Conservation (phyloP, 2,888 invertebrate species). For the Teleiodes luculella region DNA sequence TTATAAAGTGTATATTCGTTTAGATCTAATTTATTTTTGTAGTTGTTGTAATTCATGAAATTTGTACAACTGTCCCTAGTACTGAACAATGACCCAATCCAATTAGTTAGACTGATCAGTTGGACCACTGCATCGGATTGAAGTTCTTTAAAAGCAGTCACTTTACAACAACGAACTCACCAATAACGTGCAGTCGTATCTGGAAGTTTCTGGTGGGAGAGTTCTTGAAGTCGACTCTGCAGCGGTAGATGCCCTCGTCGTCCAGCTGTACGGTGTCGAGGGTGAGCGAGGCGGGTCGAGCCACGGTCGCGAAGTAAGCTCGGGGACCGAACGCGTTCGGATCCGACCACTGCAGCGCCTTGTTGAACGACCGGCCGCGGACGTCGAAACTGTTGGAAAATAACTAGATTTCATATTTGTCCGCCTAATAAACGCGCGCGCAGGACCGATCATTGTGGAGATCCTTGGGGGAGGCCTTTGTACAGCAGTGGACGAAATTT, state of each 20-base stretch:
- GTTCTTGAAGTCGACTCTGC: constrained; percentile 93
- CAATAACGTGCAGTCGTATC: constrained; percentile 92
- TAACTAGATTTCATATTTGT: too few relatives aligned
- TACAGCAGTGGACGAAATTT: too few relatives aligned
- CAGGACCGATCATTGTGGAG: too few relatives aligned
- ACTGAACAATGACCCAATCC: too few relatives aligned
- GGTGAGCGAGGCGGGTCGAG: constrained; percentile 88
- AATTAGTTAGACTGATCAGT: too few relatives aligned
- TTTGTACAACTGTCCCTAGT: background rate
- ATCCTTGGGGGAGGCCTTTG: too few relatives aligned
- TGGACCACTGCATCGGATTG: too few relatives aligned
- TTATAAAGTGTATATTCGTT: too few relatives aligned
- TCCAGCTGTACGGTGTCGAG: constrained; percentile 90
- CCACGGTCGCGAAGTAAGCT: constrained; percentile 90
- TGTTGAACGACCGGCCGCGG: constrained; percentile 88
- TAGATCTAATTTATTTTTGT: too few relatives aligned
- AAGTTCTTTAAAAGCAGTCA: too few relatives aligned
- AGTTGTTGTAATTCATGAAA: background rate
- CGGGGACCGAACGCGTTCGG: constrained; percentile 90
- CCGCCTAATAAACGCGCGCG: too few relatives aligned
- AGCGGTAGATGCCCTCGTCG: constrained; percentile 92
- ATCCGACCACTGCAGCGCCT: constrained; percentile 91
- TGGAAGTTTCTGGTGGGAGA: constrained; percentile 93
- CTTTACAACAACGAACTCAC: constrained; percentile 79
- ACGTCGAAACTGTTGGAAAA: constrained; percentile 86